Evolutionary conservation across 2,888 invertebrate species (phyloP), one percentile per base, ranked within the genome.

Genomic region (Ennomos erosarius): DNA sequence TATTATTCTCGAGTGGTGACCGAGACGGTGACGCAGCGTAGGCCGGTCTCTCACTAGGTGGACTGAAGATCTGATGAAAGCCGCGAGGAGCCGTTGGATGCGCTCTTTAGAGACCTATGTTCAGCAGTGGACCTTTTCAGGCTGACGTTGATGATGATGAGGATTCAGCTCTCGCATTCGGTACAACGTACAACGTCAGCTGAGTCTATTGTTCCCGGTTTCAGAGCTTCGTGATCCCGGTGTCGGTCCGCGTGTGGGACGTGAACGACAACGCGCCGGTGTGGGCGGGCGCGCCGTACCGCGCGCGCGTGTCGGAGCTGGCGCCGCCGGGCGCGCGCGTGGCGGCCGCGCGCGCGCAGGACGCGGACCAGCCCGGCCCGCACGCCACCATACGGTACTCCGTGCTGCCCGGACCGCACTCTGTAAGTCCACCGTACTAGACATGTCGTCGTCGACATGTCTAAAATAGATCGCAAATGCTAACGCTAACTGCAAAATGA

Each of bases 201-300:
- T 12, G 11, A 11, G 9, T 40, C 12, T 13, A 12, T 12, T 12
- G 1, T 12, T 10, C 4, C 40, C n/a, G 9, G 12, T 46, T 77
- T 9, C 87, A 95, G 94, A 96, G 95, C 65, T 96, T 96, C 81
- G 94, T 95, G 56, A 96, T 97, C 76, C 97, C 97, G 1, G 95
- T 97, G 37, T 96, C 96, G 69, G 95, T 97, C 51, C 94, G 97
- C 70, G 98, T 98, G 59, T 97, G 97, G 68, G 98, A 98, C 86
- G 97, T 97, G 62, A 98, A 98, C 84, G 98, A 98, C 88, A 98
- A 98, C 87, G 96, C 97, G 9, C 98, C 98, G 0, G 93, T 93
- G 76, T 98, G 98, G 93, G 91, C 94, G 60, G 96, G 96, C 67
- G 96, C 96, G 0, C 97, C 97, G 0, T 98, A 97, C 85, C 93